Evolutionary conservation across 1,140 invertebrate species (phyloP).

Genomic region (Scylla paramamosain): DNA sequence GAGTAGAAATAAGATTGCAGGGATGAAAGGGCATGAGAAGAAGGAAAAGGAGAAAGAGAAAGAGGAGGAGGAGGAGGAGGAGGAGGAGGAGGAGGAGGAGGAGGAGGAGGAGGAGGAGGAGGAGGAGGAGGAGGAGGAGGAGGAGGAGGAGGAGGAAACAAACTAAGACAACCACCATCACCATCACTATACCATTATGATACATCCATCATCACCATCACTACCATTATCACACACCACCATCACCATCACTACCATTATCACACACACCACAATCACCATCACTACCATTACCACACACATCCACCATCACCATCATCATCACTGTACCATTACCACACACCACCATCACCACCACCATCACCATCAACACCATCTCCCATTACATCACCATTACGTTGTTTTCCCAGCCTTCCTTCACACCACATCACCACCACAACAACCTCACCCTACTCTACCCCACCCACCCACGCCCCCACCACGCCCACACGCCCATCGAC

Average conservation of each 20-base stretch:
- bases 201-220: not conserved
- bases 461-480: not conserved
- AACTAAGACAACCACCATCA: no score
- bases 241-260: not conserved
- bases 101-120: not conserved
- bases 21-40: not conserved
- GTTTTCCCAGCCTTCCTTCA: not conserved
- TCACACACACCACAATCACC: not conserved
- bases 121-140: not conserved
- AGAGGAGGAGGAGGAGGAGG: not conserved
- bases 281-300: not conserved
- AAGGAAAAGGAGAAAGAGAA: not conserved
- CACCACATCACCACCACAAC: not conserved
- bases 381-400: no score
- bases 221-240: not conserved
- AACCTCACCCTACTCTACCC: not conserved
- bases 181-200: no score
- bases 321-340: no score
- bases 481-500: not conserved
- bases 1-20: no score
- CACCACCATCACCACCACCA: no score
- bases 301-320: no score
- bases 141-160: slow-evolving; percentile 21
- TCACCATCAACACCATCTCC: no score
- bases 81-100: not conserved